Conservation (phyloP, 2,797 vertebrate genomes). For the Ceyx erithaca region DNA sequence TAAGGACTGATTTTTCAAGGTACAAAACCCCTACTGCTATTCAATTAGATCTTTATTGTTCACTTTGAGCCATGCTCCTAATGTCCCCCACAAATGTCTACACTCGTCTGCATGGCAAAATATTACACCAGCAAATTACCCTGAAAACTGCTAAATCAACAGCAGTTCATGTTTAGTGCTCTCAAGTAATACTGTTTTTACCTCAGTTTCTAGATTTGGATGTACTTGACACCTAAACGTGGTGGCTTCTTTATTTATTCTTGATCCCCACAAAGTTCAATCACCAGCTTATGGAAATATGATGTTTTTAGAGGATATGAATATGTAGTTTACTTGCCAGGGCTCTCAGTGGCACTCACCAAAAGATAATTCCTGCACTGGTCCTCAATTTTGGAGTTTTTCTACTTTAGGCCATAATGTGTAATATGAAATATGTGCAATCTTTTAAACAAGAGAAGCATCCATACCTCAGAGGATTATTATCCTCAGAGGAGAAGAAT, state of each 20-base stretch:
- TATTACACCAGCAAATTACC: neutral
- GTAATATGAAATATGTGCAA: neutral
- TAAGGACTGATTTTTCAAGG: neutral
- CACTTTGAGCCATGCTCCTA: neutral
- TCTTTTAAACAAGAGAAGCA: neutral
- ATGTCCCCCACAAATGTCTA: neutral
- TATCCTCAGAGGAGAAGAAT: neutral
- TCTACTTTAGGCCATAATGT: neutral
- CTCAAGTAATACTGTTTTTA: neutral
- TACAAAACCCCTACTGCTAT: neutral
- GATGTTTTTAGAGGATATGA: neutral
- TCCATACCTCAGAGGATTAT: neutral
- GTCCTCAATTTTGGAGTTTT: neutral
- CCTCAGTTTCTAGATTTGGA: neutral
- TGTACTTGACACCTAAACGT: neutral
- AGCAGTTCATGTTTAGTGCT: neutral
- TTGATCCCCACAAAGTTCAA: neutral
- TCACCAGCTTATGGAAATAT: neutral
- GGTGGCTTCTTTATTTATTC: neutral
- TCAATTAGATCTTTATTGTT: neutral
- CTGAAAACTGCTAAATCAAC: neutral
- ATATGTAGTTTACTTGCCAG: neutral
- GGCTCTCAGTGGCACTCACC: neutral
- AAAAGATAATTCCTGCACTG: neutral
- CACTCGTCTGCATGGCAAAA: neutral